These are phyloP conservation scores for Drosophila quinaria DNA, from an alignment of 2,888 invertebrate genomes.

Conservation along the genomic window DNA sequence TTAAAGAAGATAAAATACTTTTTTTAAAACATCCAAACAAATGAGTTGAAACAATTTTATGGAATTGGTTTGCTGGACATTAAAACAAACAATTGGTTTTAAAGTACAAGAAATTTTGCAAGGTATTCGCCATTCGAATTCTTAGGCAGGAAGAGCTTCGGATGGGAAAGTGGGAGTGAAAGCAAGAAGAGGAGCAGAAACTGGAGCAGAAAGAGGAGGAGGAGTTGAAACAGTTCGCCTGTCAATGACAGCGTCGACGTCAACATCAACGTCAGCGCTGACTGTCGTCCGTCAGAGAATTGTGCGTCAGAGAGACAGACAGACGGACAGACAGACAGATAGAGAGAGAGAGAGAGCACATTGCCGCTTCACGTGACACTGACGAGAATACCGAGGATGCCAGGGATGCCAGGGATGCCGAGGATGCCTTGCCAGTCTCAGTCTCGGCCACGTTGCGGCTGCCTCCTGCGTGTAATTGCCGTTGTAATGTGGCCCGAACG, in stretches of 20 bases:
- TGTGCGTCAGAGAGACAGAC: constrained; percentile 67
- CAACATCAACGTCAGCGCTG: constrained; percentile 51
- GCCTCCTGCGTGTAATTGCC: constrained; percentile 77
- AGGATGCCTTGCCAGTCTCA: constrained; percentile 6
- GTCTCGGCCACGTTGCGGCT: constrained; percentile 59
- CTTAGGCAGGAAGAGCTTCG: constrained; percentile 7
- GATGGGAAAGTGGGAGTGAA: not conserved
- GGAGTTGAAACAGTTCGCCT: constrained; percentile 42
- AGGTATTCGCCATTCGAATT: constrained; percentile 58
- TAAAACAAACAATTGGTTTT: constrained; percentile 19
- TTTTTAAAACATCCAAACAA: too few species aligned
- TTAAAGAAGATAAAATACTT: too few species aligned
- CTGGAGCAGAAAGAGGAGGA: constrained; percentile 11
- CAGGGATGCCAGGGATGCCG: constrained; percentile 34
- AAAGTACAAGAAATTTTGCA: constrained; percentile 14
- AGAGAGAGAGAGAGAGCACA: constrained; percentile 60
- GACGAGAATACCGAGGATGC: constrained; percentile 64
- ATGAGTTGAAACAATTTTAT: not conserved
- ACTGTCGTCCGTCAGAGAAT: constrained; percentile 71
- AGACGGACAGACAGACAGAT: not conserved
- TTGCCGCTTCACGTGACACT: constrained; percentile 78
- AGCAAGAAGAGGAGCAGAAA: not conserved
- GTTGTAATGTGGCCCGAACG: constrained; percentile 80
- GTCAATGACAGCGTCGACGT: constrained; percentile 66
- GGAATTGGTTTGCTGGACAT: constrained; percentile 1